Base-by-base conservation (phyloP, 2,113 vertebrate species). In the Heliornis fulica region DNA sequence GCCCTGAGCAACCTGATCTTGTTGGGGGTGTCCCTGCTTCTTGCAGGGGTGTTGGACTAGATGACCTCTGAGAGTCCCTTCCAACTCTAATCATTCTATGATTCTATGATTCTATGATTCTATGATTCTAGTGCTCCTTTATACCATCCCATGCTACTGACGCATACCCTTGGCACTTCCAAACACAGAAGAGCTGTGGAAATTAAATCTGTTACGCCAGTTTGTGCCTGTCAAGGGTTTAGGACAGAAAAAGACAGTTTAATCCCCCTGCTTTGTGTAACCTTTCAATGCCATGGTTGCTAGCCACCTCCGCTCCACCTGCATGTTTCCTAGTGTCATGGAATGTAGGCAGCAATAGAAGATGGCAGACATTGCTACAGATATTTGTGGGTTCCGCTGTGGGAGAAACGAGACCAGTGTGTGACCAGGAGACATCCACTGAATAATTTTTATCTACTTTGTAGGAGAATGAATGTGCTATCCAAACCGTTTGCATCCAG, bases 401-500 rank as follows among this genome's bases (percentile, higher is more conserved):
- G 48, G 61, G 22, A 92, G 65, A 68, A 90, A 41, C 17, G 68
- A 89, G 60, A 59, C 40, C 50, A 46, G 9, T 36, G 32, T 63
- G 38, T 1, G 25, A 70, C 71, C 71, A 90, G 80, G n/a, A 92
- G 41, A 57, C 12, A 38, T 59, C 28, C 53, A 54, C 45, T 45
- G 68, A 84, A n/a, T 48, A 68, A 92, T 87, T 96, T 90, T 95
- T 89, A 65, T 57, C 83, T 54, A 14, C 53, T 68, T 81, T 60
- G 32, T 78, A 79, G 54, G 43, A 81, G 69, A 82, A 90, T 45
- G 15, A 72, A 92, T 45, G 32, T 90, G 72, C 83, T 84, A 79
- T 43, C 85, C 46, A 81, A 81, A 81, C 21, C 0, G 2, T 53
- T 84, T 22, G 72, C 92, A 96, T 93, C 53, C 90, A 88, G 72